These are phyloP conservation scores for Cirrhinus mrigala DNA, from an alignment of 2,797 vertebrate species.

Conservation along the genomic window DNA sequence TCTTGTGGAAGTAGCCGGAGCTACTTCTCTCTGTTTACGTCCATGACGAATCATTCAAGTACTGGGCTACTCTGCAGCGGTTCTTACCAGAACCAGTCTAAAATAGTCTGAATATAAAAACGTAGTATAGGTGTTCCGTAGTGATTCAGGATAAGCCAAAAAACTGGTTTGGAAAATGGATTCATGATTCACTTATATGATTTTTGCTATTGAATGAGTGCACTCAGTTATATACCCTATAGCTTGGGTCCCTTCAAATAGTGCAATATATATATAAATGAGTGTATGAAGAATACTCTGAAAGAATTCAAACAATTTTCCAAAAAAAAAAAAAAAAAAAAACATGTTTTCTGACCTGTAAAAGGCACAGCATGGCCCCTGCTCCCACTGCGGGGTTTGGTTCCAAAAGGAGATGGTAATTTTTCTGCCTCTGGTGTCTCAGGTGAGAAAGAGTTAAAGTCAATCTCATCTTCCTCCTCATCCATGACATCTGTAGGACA, in stretches of 20 bases:
- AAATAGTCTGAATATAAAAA: too few species aligned
- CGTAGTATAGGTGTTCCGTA: too few species aligned
- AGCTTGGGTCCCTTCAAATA: not conserved
- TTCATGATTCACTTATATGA: too few species aligned
- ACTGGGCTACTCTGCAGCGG: too few species aligned
- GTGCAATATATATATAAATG: not conserved
- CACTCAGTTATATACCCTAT: not conserved
- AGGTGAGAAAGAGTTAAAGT: constrained; percentile 84
- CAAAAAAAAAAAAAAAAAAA: not conserved
- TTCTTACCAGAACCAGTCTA: too few species aligned
- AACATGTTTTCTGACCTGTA: constrained; percentile 82
- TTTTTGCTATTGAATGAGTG: too few species aligned
- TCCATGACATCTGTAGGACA: constrained; percentile 69
- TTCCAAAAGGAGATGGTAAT: constrained; percentile 78
- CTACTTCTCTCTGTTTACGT: too few species aligned
- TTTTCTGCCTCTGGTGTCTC: constrained; percentile 86
- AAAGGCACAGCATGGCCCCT: constrained; percentile 84
- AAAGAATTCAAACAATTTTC: not conserved
- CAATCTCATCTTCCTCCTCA: constrained; percentile 76
- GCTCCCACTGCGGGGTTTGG: constrained; percentile 68
- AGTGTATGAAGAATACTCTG: not conserved
- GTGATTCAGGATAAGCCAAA: too few species aligned
- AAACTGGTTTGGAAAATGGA: too few species aligned
- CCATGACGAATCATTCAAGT: too few species aligned
- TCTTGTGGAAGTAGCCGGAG: too few species aligned